Percentiles rank a stretch among this genome's conserved stretches.
phyloP scores from a whole-genome alignment of 2,888 invertebrate species.

The Drosophila monieri region DNA sequence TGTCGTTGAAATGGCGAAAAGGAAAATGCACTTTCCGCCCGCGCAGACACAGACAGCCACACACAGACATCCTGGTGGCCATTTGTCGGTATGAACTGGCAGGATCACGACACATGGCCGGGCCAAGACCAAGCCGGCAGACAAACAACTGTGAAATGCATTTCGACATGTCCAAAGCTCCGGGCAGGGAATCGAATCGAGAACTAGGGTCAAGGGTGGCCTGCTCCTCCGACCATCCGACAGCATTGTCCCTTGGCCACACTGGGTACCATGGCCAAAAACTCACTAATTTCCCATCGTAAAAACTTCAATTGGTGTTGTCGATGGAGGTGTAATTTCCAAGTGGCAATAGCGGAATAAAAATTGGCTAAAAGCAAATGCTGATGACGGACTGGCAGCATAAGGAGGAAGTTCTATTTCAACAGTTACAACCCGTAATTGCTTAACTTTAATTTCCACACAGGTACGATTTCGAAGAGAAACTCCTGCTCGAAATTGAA shows the following conservation, averaged over 20 bases:
- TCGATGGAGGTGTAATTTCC: constrained; percentile 37
- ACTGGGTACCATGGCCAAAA: constrained; percentile 8
- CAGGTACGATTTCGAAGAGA: background rate
- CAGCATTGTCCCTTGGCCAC: constrained; percentile 28
- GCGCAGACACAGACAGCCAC: constrained; percentile 2
- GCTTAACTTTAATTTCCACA: constrained; percentile 26
- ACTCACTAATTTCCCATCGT: constrained; percentile 51
- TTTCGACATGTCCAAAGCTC: constrained; percentile 63
- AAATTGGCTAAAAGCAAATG: constrained; percentile 20
- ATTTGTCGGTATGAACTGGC: constrained; percentile 78
- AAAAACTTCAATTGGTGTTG: constrained; percentile 48
- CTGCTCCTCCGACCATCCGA: background rate
- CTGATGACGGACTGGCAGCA: constrained; percentile 31
- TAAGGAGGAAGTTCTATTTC: constrained; percentile 5
- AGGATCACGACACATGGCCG: constrained; percentile 55
- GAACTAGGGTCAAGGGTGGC: no score
- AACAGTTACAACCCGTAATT: constrained; percentile 20
- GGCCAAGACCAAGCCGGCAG: constrained; percentile 39
- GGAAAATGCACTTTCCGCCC: constrained; percentile 34
- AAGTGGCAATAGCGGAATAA: constrained; percentile 14
- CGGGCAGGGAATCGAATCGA: constrained; percentile 3
- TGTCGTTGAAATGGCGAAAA: constrained; percentile 50
- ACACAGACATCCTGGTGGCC: constrained; percentile 70
- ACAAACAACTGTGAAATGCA: constrained; percentile 78
- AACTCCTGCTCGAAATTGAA: constrained; percentile 51